These are phyloP conservation scores for Megastigmus dorsalis DNA, from an alignment of 2,888 invertebrate species.

Conservation along the genomic window DNA sequence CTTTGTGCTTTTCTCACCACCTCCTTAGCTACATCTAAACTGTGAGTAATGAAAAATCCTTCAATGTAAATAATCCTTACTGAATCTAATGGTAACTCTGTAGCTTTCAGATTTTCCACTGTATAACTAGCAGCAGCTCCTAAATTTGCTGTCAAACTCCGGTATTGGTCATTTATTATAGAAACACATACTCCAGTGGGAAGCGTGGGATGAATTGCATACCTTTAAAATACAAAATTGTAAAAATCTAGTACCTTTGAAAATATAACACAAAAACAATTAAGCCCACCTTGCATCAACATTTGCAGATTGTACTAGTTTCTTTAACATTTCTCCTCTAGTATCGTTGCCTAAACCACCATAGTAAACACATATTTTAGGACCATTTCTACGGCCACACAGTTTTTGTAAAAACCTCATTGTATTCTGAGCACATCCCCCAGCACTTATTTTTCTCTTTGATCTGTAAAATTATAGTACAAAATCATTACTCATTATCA, in stretches of 20 bases:
- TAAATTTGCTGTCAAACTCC: slow-evolving; percentile 70
- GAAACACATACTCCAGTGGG: slow-evolving; percentile 72
- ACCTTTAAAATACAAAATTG: slow-evolving; percentile 61
- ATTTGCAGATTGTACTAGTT: slow-evolving; percentile 66
- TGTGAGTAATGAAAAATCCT: slow-evolving; percentile 72
- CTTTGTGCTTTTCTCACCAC: slow-evolving; percentile 66
- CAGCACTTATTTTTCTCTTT: slow-evolving; percentile 61
- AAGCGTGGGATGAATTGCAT: slow-evolving; percentile 65
- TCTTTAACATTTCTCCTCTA: slow-evolving; percentile 65
- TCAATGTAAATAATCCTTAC: slow-evolving; percentile 72
- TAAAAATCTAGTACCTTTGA: background rate
- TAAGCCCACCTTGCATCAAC: slow-evolving; percentile 66
- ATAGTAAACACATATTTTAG: slow-evolving; percentile 61
- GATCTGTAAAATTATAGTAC: slow-evolving; percentile 59
- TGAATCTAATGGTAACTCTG: slow-evolving; percentile 61
- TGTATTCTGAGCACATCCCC: slow-evolving; percentile 70
- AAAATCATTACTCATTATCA: too few relatives aligned
- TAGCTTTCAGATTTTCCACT: slow-evolving; percentile 62
- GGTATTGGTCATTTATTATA: slow-evolving; percentile 66
- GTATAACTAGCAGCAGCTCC: slow-evolving; percentile 71
- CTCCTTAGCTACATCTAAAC: slow-evolving; percentile 68
- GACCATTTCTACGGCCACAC: slow-evolving; percentile 58
- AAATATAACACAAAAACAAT: slow-evolving; percentile 7
- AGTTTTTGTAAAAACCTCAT: slow-evolving; percentile 69
- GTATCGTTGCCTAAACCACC: slow-evolving; percentile 72